phyloP scores from a whole-genome alignment of 2,888 invertebrate genomes.

The Tinea trinotella region DNA sequence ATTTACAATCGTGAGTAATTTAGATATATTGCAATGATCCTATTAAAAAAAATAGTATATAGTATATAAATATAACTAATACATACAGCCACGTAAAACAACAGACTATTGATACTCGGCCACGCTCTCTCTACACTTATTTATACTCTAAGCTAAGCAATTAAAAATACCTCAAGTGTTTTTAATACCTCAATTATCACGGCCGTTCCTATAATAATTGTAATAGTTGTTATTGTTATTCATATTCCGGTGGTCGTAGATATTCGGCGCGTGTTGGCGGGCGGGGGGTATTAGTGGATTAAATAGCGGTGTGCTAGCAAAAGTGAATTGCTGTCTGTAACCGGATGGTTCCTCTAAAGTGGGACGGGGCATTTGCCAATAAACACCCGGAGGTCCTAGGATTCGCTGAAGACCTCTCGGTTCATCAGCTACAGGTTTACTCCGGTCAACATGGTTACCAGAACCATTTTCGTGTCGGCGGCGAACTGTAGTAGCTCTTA shows the following conservation, averaged over 20 bases:
- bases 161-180: too few species aligned
- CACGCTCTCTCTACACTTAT: too few species aligned
- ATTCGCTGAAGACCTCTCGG: neutral
- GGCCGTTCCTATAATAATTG: neutral
- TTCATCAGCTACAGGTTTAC: conserved; percentile 23
- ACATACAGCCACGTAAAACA: too few species aligned
- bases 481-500: too few species aligned
- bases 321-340: neutral
- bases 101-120: too few species aligned
- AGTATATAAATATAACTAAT: too few species aligned
- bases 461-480: too few species aligned
- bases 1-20: too few species aligned
- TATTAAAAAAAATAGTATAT: too few species aligned
- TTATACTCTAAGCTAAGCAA: too few species aligned
- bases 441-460: conserved; percentile 29
- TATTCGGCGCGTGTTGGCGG: neutral
- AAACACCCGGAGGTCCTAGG: neutral
- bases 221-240: neutral
- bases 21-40: too few species aligned
- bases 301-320: neutral
- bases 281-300: neutral
- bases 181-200: too few species aligned
- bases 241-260: neutral
- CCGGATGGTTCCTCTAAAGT: neutral
- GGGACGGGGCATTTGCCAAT: neutral